Evolutionary conservation across 2,888 invertebrate species (phyloP).

Genomic region (Geotrupes spiniger): DNA sequence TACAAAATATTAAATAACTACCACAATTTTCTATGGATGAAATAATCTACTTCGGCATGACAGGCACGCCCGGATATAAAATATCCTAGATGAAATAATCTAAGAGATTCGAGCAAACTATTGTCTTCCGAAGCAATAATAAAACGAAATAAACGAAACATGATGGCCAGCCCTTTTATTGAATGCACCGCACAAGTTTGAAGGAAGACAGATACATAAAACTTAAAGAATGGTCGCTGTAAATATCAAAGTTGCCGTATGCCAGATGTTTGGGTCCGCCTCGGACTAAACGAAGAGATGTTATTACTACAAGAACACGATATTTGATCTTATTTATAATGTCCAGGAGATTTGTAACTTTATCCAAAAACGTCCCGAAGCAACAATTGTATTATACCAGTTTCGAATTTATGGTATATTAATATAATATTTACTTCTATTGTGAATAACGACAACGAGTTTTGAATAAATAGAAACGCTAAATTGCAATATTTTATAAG

Average conservation of each 20-base stretch:
- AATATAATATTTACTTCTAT: too few species aligned
- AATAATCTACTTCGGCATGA: too few species aligned
- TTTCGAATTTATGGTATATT: too few species aligned
- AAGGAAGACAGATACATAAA: slow-evolving; percentile 1
- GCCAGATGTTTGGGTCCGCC: slow-evolving; percentile 22
- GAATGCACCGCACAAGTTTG: neutral
- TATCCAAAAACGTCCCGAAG: neutral
- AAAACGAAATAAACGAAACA: neutral
- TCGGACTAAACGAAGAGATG: slow-evolving; percentile 17
- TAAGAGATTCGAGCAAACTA: too few species aligned
- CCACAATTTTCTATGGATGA: too few species aligned
- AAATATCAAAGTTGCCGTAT: slow-evolving; percentile 13
- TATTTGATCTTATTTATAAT: slow-evolving; percentile 23
- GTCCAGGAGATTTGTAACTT: slow-evolving; percentile 9
- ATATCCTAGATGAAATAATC: too few species aligned
- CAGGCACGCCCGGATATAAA: too few species aligned
- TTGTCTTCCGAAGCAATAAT: neutral
- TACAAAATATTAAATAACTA: too few species aligned
- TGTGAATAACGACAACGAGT: too few species aligned
- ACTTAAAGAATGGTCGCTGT: neutral
- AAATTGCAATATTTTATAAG: too few species aligned
- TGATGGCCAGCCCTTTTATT: neutral
- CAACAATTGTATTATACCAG: too few species aligned
- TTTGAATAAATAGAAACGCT: too few species aligned
- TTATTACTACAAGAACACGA: slow-evolving; percentile 16